Base-by-base conservation (phyloP, 2,113 vertebrate genomes). In the Hippocampus zosterae region DNA sequence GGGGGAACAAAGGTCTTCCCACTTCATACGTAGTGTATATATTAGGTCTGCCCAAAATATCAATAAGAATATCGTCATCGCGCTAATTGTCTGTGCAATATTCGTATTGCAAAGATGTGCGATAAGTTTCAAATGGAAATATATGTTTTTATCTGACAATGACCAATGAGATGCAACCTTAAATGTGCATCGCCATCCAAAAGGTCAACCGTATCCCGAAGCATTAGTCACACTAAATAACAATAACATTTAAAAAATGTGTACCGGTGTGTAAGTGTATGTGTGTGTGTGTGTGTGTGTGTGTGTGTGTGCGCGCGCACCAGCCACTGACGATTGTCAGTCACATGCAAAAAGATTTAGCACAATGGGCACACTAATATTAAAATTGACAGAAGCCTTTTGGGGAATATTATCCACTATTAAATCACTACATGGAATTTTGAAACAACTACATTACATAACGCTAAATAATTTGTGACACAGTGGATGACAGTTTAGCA, bases 251-350 rank as follows among this genome's bases (percentile, higher is more conserved):
- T 6, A 37, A 33, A 33, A 33, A 33, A 64, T 72, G n/a, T n/a
- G n/a, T n/a, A n/a, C n/a, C n/a, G n/a, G 50, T 53, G 41, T 53
- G 41, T 46, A 64, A 52, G 70, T 53, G 72, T 56, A 21, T 21
- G 61, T 63, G 61, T 63, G 27, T 63, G 21, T 5, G 40, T 75
- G 59, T 72, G 61, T 71, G 57, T 59, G 42, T 72, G 2, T n/a
- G n/a, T 55, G n/a, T 55, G 21, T 23, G 8, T 23, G 52, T 3
- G 7, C 19, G 48, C 2, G 50, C 50, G 2, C 50, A 10, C n/a
- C n/a, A 10, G 52, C 52, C 52, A 55, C 52, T 23, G 52, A 10
- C 9, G 9, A 23, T 23, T 55, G 52, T 23, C 21, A 55, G 21
- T 23, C 21, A 50, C 46, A 10, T 55, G 9, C 52, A 23, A 18